Base-by-base conservation (phyloP, 2,797 vertebrate genomes). In the Erithacus rubecula region DNA sequence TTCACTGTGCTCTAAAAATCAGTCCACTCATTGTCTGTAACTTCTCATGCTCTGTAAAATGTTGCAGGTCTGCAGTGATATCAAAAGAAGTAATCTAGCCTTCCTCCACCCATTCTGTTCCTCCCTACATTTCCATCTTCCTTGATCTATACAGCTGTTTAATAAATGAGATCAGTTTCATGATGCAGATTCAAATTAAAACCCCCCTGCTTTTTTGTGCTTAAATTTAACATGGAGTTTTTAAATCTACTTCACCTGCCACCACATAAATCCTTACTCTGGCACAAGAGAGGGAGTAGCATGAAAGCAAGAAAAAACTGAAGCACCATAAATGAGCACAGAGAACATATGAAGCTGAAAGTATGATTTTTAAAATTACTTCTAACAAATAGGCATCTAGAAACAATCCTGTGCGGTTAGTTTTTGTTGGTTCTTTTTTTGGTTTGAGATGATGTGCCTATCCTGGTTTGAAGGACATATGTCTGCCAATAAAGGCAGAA, bases 191-290 rank as follows among this genome's bases (percentile, higher is more conserved):
- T 88, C 88, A 86, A 94, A 78, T 75, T 75, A 69, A 15, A 7
- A 13, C 24, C 34, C 3, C 20, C 12, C 7, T 9, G 41, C 24
- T 49, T 76, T 89, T 60, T 79, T 77, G 67, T 5, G 3, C 36
- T 84, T 89, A 79, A 52, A 63, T 89, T 91, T 36, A 86, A 78
- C 30, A 30, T 29, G 43, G 69, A 62, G 32, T 39, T 91, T 72
- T 94, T 93, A 81, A 65, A 87, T 86, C 59, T 71, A 55, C 24
- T 83, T 95, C 80, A 94, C 80, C 85, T 95, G 80, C 80, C n/a
- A 78, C 55, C 26, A n/a, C 67, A 78, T 93, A 94, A 96, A 91
- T 95, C 83, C 59, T 72, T 89, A 68, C 36, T 32, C 55, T 93
- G 87, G 58, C 87, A 69, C 10, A 83, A 77, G 32, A 83, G 21